Base-by-base conservation (phyloP, 2,888 invertebrate species). In the Acanthosepion lycidas region DNA sequence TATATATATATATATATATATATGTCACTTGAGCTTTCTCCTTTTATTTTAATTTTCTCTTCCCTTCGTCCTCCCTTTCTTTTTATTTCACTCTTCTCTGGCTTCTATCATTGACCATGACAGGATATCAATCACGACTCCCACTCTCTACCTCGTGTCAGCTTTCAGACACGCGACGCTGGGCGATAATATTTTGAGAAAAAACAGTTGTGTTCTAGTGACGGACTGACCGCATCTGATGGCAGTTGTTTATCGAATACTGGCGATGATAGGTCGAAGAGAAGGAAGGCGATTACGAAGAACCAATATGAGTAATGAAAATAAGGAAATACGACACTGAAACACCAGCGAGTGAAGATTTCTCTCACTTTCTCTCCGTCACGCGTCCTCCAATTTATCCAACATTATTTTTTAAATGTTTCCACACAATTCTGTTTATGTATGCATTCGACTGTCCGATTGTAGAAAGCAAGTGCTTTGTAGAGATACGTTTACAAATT, bases 1-100 rank as follows among this genome's bases (percentile, higher is more conserved):
- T 78, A 78, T 78, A 78, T 78, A 78, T 78, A 78, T 78, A 78
- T 78, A 78, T 78, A 78, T 78, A n/a, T 78, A 78, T 78, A 78
- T 78, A 12, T 0, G 64, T 20, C 26, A 59, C 15, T 59, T 20
- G 0, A 20, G 6, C 20, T 59, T 59, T 20, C 28, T 28, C 64
- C 0, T 28, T 8, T 64, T 28, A 6, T 26, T 26, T 78, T 9
- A 28, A 6, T 78, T 78, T 78, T n/a, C 0, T 78, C 9, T n/a
- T 12, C 2, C n/a, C 8, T n/a, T 78, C 59, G 23, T 28, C 4
- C 78, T 15, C 8, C n/a, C n/a, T 12, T 5, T 78, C 3, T n/a
- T 78, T 78, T 15, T 12, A n/a, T 78, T 78, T 18, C n/a, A 15
- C 5, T 78, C 5, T 78, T 12, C n/a, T 78, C n/a, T n/a, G n/a